These are phyloP conservation scores for Hephaestus fuliginosus DNA, from an alignment of 2,797 vertebrate genomes.

Conservation along the genomic window DNA sequence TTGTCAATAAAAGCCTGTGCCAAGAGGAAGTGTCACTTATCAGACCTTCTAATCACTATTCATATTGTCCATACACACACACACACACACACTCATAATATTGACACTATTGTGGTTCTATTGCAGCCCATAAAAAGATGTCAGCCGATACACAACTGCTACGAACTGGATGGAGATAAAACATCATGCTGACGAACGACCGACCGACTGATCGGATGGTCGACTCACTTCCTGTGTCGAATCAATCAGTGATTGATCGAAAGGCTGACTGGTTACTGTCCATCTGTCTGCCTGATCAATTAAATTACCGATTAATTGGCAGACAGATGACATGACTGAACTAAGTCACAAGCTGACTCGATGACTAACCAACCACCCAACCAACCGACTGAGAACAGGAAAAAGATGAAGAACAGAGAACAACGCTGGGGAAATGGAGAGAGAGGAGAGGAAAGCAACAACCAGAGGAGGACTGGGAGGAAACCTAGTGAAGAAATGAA, in stretches of 20 bases:
- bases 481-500: not conserved
- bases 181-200: not conserved
- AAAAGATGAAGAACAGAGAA: not conserved
- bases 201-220: too few species aligned
- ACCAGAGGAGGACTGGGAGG: not conserved
- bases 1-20: constrained; percentile 61
- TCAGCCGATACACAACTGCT: constrained; percentile 51
- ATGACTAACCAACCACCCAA: too few species aligned
- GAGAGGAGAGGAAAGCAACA: not conserved
- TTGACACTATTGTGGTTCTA: constrained; percentile 62
- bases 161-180: constrained; percentile 4
- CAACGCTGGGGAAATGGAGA: too few species aligned
- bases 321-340: not conserved
- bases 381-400: not conserved
- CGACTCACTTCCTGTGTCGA: too few species aligned
- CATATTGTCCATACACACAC: constrained; percentile 58
- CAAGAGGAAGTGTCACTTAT: constrained; percentile 68
- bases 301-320: not conserved
- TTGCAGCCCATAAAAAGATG: constrained; percentile 68
- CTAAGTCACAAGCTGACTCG: not conserved
- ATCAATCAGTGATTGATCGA: too few species aligned
- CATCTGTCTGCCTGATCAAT: not conserved
- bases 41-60: constrained; percentile 75
- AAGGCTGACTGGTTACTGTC: too few species aligned
- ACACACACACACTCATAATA: constrained; percentile 22